Evolutionary conservation across 64 coral and sea anemone species (phyloP).

Genomic region (Pocillopora verrucosa): DNA sequence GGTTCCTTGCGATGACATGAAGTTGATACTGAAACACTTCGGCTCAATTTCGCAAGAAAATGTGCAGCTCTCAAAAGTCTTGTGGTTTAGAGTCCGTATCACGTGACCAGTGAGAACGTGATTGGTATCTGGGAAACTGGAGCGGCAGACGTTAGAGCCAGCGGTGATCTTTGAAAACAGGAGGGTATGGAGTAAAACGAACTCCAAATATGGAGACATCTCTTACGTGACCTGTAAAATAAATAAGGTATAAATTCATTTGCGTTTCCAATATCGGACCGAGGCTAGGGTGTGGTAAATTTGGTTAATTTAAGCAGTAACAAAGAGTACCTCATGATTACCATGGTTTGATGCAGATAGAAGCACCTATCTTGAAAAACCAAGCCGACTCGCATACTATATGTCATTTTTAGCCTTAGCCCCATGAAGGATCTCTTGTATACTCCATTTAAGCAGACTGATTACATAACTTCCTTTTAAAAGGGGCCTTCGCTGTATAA

Average conservation of each 20-base stretch:
- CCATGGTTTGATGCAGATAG: no score
- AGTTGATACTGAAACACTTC: slow-evolving; percentile 30
- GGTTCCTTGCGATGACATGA: not conserved
- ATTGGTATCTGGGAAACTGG: not conserved
- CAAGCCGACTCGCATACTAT: no score
- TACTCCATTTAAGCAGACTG: no score
- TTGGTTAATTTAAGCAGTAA: no score
- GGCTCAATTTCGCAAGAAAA: slow-evolving; percentile 29
- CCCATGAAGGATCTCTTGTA: no score
- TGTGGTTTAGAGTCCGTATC: slow-evolving; percentile 2
- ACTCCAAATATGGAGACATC: not conserved
- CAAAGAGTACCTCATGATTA: no score
- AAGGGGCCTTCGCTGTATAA: no score
- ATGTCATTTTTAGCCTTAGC: no score
- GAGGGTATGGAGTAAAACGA: not conserved
- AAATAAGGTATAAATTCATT: not conserved
- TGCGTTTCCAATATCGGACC: no score
- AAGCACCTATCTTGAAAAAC: no score
- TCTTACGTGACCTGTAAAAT: not conserved
- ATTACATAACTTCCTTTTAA: no score
- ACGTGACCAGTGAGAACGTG: slow-evolving; percentile 8
- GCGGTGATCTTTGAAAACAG: not conserved
- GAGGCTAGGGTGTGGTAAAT: no score
- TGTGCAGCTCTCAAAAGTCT: slow-evolving; percentile 24
- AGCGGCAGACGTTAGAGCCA: not conserved